Base-by-base conservation (phyloP, 2,888 invertebrate species). In the Camptogramma bilineatum region DNA sequence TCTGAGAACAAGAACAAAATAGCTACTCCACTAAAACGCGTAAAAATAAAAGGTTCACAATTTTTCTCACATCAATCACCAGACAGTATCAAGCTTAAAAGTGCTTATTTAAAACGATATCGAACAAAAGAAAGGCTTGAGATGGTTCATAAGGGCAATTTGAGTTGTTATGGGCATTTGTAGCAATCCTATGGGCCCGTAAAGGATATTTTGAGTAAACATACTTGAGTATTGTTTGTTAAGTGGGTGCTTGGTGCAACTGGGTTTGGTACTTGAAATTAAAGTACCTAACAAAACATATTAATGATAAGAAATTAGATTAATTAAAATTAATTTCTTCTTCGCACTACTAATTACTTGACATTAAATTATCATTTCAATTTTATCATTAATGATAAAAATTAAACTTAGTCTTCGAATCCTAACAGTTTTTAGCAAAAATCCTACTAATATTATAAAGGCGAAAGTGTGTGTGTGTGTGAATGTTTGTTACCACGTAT, bases 171-270 rank as follows among this genome's bases (percentile, higher is more conserved):
- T 79, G 79, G 79, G 77, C 82, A 84, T 86, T 86, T 83, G 85
- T 83, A 85, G 79, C 75, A 85, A 82, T 84, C 76, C 79, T 76
- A 74, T 70, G 79, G 73, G 73, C 74, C 81, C 80, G 74, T 83
- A 81, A 85, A 85, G 84, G 84, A 86, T 86, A 84, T 90, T 90
- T 90, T 86, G 83, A 89, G 88, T 88, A 91, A 91, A 91, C 89
- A 88, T 74, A 88, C 91, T 88, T 86, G 82, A 86, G 80, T 77
- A 84, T 85, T 84, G 82, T 84, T 82, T 77, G 73, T 79, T 73
- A 73, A 76, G 70, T 72, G 66, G 69, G 61, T 81, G 79, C 72
- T 60, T 47, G 59, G 77, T 17, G 52, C 56, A n/a, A 76, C 58
- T 62, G 53, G 60, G 79, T 73, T 88, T 90, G 88, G 84, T 89